Evolutionary conservation across 2,888 invertebrate genomes (phyloP).

Genomic region (Psococerastis gibbosa): DNA sequence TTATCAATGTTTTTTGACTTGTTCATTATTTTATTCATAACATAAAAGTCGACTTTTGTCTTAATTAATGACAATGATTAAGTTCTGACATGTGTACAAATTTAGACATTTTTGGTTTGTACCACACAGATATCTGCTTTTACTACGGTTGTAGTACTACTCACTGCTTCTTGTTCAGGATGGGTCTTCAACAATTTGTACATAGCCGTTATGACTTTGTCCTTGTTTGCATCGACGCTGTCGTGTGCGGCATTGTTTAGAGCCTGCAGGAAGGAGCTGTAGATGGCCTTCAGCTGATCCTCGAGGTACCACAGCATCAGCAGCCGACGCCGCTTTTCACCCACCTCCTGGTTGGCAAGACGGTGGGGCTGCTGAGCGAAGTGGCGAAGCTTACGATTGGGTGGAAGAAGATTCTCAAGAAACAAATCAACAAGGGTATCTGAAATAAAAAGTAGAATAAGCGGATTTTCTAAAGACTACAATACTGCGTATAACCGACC

Average conservation of each 20-base stretch:
- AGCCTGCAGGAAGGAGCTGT: conserved; percentile 43
- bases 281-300: conserved; percentile 57
- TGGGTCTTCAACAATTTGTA: conserved; percentile 55
- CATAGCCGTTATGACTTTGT: conserved; percentile 57
- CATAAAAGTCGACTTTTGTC: too few relatives aligned
- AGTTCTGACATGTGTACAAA: too few relatives aligned
- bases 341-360: conserved; percentile 34
- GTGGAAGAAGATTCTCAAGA: conserved; percentile 45
- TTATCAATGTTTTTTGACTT: too few relatives aligned
- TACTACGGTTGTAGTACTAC: too few relatives aligned
- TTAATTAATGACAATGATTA: too few relatives aligned
- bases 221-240: conserved; percentile 57
- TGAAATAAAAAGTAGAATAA: conserved; percentile 24
- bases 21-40: too few relatives aligned
- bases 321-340: conserved; percentile 38
- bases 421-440: conserved; percentile 64
- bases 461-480: neutral
- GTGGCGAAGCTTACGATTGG: conserved; percentile 39
- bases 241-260: conserved; percentile 57
- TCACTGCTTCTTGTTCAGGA: conserved; percentile 69
- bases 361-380: conserved; percentile 45
- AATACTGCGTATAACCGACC: conserved; percentile 6
- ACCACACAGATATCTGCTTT: too few relatives aligned
- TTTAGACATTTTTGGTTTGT: too few relatives aligned
- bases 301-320: conserved; percentile 77